Percentiles rank a stretch among this genome's conserved stretches.
Evolutionary conservation across 2,113 vertebrate genomes (phyloP).

Genomic region (Plecotus auritus): DNA sequence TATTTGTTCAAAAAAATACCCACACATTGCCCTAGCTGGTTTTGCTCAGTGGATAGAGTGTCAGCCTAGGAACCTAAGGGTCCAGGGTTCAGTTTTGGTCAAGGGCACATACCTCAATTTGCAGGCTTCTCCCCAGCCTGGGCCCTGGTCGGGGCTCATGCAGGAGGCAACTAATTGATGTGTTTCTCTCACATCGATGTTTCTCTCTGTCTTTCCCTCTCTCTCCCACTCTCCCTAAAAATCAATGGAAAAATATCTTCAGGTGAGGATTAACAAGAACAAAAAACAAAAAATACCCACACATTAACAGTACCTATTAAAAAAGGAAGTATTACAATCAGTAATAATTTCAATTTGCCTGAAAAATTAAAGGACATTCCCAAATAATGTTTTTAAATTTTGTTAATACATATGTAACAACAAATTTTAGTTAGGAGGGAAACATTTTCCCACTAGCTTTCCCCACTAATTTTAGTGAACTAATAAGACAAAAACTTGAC

Average conservation of each 20-base stretch:
- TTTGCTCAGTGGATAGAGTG: no score
- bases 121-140: no score
- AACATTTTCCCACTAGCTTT: neutral
- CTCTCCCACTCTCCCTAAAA: no score
- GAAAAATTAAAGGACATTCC: neutral
- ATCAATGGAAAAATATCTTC: no score
- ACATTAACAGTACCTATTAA: neutral
- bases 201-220: no score
- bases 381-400: constrained; percentile 11
- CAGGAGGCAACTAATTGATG: no score
- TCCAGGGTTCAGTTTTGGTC: no score
- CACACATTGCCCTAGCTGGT: neutral
- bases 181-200: no score
- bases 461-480: constrained; percentile 11
- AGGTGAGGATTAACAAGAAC: no score
- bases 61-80: no score
- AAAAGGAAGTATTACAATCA: neutral
- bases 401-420: neutral
- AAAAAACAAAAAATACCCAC: neutral
- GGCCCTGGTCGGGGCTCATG: no score
- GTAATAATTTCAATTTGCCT: neutral
- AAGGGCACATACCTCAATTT: no score
- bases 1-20: neutral
- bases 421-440: neutral
- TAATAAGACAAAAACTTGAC: neutral